A percentile compares a stretch with the other conserved stretches of the same genome.
Evolutionary conservation across 2,888 invertebrate genomes (phyloP).

Genomic region (Agrochola litura): DNA sequence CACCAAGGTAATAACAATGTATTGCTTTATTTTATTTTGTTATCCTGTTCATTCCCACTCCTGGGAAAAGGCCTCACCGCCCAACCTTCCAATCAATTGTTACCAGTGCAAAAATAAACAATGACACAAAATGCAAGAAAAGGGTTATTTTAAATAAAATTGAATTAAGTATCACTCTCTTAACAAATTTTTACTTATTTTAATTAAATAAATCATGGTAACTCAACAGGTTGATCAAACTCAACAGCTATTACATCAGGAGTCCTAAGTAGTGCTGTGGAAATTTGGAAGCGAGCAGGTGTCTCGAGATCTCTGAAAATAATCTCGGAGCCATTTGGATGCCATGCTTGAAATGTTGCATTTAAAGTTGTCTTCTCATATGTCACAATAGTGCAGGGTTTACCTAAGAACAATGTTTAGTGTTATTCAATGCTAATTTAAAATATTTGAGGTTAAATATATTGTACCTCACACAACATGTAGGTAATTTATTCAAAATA

Average conservation of each 20-base stretch:
- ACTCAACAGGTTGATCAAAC: conserved; percentile 73
- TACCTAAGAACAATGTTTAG: conserved; percentile 72
- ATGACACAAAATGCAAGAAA: not conserved
- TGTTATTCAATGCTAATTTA: not conserved
- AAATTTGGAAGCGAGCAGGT: conserved; percentile 76
- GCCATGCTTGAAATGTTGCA: conserved; percentile 81
- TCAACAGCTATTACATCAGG: conserved; percentile 82
- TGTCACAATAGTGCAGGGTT: conserved; percentile 80
- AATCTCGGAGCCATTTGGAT: conserved; percentile 80
- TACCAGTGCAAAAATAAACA: not conserved
- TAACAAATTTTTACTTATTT: not conserved
- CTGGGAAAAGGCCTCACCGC: not conserved
- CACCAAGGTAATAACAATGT: not conserved
- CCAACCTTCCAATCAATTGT: not conserved
- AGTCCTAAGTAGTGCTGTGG: conserved; percentile 79
- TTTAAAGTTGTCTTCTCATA: conserved; percentile 80
- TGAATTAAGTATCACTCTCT: not conserved
- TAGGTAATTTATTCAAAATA: not conserved
- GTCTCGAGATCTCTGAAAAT: conserved; percentile 80
- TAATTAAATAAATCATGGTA: conserved; percentile 41
- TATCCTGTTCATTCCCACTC: not conserved
- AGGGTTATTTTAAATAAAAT: not conserved
- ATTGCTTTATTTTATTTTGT: not conserved
- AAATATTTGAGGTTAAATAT: conserved; percentile 2
- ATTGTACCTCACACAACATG: not conserved